Base-by-base conservation (phyloP, 92 coral and sea anemone genomes). In the Hydrozoanthus gracilis region DNA sequence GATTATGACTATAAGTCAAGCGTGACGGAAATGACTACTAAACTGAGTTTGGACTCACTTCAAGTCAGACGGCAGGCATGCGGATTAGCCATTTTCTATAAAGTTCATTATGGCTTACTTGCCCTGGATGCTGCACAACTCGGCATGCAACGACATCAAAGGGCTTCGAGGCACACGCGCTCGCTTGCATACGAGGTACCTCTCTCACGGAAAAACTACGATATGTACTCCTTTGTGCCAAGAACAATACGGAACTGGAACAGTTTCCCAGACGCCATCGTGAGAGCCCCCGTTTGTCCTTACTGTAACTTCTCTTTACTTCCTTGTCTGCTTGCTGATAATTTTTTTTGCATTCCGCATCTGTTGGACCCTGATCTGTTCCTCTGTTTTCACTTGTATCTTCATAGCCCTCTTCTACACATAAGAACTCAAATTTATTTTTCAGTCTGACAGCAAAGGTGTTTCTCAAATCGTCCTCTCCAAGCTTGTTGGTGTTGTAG, bases 1-100 rank as follows among this genome's bases (percentile, higher is more conserved):
- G 78, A 73, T n/a, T 73, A 73, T 73, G 78, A 73, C 39, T 73
- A 73, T n/a, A 73, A 73, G 27, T 73, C 78, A 73, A 73, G 78
- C 60, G 56, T 73, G 7, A 12, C 39, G 60, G 78, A 73, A 73
- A 73, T 73, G 60, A 14, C 48, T n/a, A 73, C 78, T 3, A 73
- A 73, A 73, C 78, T 73, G 55, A 14, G 78, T n/a, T 73, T 54
- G 78, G 78, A 73, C 78, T 73, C 78, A 73, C 60, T 73, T 12
- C 78, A 73, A 73, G 27, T n/a, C 78, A 73, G 78, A 73, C 58
- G 78, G 18, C 78, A 73, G 78, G 39, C 58, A 12, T n/a, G 48
- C 78, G 48, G 58, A 73, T n/a, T 73, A 73, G 58, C 60, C 78
- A 73, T 12, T 14, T 72, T 72, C 77, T 72, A 72, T 14, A 72